phyloP scores from a whole-genome alignment of 2,113 vertebrate genomes.

The Columbina picui region DNA sequence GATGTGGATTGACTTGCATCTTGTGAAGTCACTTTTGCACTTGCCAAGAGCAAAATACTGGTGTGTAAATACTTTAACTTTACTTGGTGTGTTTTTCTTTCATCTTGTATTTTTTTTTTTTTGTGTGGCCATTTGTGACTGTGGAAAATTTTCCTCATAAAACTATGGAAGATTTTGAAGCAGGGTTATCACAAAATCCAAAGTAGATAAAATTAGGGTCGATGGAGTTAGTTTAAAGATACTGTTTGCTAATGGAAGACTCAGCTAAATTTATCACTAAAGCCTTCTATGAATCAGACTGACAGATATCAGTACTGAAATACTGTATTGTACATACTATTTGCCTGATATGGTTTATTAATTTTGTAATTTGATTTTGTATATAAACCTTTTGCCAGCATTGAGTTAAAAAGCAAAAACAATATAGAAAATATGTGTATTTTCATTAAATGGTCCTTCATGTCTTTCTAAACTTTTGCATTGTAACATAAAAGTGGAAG shows the following conservation, averaged over 20 bases:
- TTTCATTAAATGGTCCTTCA: not conserved
- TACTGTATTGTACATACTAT: not conserved
- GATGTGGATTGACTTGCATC: conserved; percentile 51
- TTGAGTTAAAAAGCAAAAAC: not conserved
- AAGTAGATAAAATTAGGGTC: not conserved
- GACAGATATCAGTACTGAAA: not conserved
- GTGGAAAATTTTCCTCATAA: conserved; percentile 7
- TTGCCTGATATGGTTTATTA: not conserved
- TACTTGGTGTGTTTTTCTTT: not conserved
- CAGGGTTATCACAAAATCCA: not conserved
- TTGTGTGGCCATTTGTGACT: conserved; percentile 1
- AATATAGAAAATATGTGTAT: not conserved
- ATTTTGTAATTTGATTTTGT: not conserved
- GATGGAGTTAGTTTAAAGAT: not conserved
- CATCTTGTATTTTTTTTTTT: not conserved
- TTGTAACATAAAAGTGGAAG: not conserved
- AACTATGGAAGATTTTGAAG: not conserved
- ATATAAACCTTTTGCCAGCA: not conserved
- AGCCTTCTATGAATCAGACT: not conserved
- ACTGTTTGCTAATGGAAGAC: not conserved
- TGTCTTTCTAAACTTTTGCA: not conserved
- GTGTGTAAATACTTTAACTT: conserved; percentile 30
- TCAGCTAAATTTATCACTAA: not conserved
- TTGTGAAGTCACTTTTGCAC: conserved; percentile 30
- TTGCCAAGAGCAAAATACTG: conserved; percentile 52